A percentile compares a stretch with the other conserved stretches of the same genome.
phyloP scores from a whole-genome alignment of 2,113 vertebrate genomes.

The Lynx canadensis region DNA sequence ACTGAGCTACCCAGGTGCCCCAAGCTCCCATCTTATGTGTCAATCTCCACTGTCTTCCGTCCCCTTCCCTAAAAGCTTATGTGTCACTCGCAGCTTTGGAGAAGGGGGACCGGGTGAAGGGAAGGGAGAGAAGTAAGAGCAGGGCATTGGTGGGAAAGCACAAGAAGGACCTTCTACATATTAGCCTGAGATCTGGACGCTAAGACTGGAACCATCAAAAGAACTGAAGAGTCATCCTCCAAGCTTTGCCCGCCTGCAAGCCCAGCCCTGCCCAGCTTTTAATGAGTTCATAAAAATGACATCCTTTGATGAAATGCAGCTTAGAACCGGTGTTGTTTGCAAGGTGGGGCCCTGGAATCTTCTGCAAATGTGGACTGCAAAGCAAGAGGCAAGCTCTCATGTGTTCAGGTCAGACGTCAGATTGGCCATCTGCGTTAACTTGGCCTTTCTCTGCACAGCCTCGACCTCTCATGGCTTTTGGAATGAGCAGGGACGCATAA shows the following conservation, averaged over 20 bases:
- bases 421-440: too few species aligned
- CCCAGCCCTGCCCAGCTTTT: background rate
- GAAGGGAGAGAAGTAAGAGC: background rate
- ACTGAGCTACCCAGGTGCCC: too few species aligned
- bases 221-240: background rate
- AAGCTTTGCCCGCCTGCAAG: background rate
- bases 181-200: background rate
- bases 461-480: background rate
- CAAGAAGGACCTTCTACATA: background rate
- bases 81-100: background rate
- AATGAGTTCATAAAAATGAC: constrained; percentile 10
- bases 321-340: constrained; percentile 18
- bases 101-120: background rate
- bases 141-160: accelerated
- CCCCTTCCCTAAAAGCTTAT: background rate
- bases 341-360: background rate
- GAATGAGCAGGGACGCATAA: background rate
- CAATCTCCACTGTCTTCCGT: background rate
- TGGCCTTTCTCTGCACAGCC: background rate
- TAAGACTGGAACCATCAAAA: background rate
- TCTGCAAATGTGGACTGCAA: background rate
- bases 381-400: background rate
- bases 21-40: background rate
- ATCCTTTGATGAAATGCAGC: constrained; percentile 10
- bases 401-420: background rate